Percentiles rank a stretch among this genome's conserved stretches.
These are phyloP conservation scores for Cygnus buccinator DNA, from an alignment of 2,113 vertebrate species.

Conservation along the genomic window DNA sequence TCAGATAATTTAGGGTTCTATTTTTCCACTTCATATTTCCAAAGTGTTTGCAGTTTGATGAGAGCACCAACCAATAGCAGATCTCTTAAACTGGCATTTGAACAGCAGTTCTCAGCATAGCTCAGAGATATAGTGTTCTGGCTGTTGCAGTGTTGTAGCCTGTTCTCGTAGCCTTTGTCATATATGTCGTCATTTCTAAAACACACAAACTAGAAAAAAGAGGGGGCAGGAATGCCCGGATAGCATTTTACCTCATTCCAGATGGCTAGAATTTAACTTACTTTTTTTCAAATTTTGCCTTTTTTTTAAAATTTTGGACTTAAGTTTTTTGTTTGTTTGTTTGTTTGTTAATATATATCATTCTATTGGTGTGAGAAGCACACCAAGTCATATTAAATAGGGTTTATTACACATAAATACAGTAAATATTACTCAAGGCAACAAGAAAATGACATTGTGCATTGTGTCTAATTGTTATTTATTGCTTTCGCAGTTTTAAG, in stretches of 20 bases:
- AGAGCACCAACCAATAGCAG: background rate
- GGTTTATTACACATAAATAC: slow-evolving; percentile 17
- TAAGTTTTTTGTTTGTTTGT: background rate
- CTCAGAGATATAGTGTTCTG: background rate
- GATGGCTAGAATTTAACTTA: background rate
- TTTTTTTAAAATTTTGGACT: background rate
- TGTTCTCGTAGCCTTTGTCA: background rate
- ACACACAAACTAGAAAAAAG: background rate
- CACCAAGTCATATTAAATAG: background rate
- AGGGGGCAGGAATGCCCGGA: background rate
- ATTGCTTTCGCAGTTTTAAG: background rate
- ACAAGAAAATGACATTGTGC: slow-evolving; percentile 1
- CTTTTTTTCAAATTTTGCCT: background rate
- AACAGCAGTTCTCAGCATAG: background rate
- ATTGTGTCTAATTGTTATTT: slow-evolving; percentile 34
- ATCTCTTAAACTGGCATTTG: background rate
- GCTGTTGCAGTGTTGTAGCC: background rate
- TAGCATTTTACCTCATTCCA: background rate
- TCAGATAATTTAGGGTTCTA: background rate
- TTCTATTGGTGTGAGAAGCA: background rate
- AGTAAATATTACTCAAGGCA: slow-evolving; percentile 1
- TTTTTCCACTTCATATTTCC: background rate
- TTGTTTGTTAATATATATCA: background rate
- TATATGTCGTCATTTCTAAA: background rate
- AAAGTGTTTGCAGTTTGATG: fast-evolving